A percentile compares a stretch with the other conserved stretches of the same genome.
Conservation (phyloP, 1,140 invertebrate species). For the Antheraea mylitta region DNA sequence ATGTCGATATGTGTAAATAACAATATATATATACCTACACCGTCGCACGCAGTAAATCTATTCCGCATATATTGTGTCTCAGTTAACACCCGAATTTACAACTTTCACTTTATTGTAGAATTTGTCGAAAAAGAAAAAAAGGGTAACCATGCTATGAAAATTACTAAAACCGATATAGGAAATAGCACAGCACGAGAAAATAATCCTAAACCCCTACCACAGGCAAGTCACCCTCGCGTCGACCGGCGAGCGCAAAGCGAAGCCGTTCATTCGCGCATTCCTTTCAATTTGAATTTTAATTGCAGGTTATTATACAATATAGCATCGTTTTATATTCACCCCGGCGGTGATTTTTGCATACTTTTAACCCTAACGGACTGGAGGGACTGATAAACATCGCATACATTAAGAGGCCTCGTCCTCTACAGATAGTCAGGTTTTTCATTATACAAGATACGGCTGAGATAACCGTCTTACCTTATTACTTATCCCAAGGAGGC, state of each 20-base stretch:
- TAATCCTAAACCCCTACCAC: neutral
- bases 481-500: constrained; percentile 34
- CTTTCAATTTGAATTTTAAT: constrained; percentile 81
- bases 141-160: neutral
- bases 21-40: no score
- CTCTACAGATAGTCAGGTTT: constrained; percentile 42
- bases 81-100: no score
- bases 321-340: constrained; percentile 76
- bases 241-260: neutral
- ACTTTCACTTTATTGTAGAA: no score
- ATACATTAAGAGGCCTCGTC: constrained; percentile 51
- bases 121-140: neutral
- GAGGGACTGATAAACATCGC: constrained; percentile 62
- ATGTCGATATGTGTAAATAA: no score
- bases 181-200: constrained; percentile 1
- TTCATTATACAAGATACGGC: constrained; percentile 56
- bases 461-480: constrained; percentile 50
- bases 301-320: constrained; percentile 77
- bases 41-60: no score
- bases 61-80: no score
- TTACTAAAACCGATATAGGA: neutral
- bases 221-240: neutral
- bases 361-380: constrained; percentile 53
- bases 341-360: constrained; percentile 72
- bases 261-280: constrained; percentile 51